These are phyloP conservation scores for Microtus pennsylvanicus DNA, from an alignment of 2,113 vertebrate species.

Conservation along the genomic window DNA sequence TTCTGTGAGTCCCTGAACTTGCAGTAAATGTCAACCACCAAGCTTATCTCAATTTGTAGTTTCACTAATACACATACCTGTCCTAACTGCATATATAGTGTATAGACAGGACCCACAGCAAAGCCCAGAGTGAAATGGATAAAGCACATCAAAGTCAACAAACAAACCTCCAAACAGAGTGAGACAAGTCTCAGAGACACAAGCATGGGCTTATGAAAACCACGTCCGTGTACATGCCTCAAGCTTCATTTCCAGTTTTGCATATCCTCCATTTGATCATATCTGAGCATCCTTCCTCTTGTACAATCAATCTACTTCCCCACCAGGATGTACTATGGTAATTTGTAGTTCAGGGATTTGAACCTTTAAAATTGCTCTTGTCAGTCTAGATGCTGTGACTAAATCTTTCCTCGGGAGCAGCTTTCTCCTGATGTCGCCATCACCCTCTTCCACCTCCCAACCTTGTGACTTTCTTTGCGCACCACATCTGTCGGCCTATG, in stretches of 20 bases:
- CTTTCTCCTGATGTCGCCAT: neutral
- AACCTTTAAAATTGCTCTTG: neutral
- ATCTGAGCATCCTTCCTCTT: neutral
- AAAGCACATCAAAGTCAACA: neutral
- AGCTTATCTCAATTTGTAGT: neutral
- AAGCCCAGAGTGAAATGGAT: neutral
- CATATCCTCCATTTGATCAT: neutral
- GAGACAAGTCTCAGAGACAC: neutral
- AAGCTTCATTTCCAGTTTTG: neutral
- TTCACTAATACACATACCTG: neutral
- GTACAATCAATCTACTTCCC: neutral
- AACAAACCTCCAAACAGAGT: neutral
- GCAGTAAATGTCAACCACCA: neutral
- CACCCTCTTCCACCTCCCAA: neutral
- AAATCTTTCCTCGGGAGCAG: neutral
- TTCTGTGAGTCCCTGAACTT: neutral
- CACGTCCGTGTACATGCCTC: neutral
- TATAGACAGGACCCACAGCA: neutral
- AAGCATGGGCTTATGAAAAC: neutral
- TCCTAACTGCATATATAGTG: neutral
- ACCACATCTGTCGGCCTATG: neutral
- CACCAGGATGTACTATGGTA: neutral
- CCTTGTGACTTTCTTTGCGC: neutral
- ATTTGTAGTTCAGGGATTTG: neutral
- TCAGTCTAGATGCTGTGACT: neutral